phyloP scores from a whole-genome alignment of 2,797 vertebrate species.

The Mormyrops boulengeri region DNA sequence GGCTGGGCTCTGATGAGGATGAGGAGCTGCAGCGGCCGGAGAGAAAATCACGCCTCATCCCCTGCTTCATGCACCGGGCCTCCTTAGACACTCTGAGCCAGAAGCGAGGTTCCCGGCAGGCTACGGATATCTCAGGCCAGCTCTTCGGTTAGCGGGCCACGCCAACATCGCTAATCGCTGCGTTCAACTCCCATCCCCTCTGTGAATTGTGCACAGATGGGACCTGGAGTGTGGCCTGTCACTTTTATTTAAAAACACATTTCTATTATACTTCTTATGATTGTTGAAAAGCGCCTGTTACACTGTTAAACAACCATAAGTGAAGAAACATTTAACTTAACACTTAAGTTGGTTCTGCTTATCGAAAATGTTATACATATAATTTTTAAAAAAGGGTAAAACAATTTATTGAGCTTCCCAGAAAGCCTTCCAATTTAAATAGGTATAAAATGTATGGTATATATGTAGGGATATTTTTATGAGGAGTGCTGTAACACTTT shows the following conservation, averaged over 20 bases:
- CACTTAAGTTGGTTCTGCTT: neutral
- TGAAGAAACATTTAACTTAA: neutral
- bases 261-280: neutral
- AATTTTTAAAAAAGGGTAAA: neutral
- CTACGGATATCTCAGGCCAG: neutral
- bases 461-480: neutral
- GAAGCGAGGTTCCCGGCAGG: neutral
- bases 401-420: neutral
- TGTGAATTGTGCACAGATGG: neutral
- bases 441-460: neutral
- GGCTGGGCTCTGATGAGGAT: slow-evolving; percentile 11
- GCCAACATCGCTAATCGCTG: neutral
- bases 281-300: neutral
- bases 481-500: neutral
- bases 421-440: neutral
- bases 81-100: neutral
- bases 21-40: neutral
- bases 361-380: neutral
- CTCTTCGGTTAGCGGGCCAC: neutral
- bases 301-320: neutral
- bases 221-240: neutral
- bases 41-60: neutral
- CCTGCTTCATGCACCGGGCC: slow-evolving; percentile 1
- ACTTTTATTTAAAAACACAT: neutral
- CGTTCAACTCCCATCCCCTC: neutral